Conservation (phyloP, 2,888 invertebrate species). For the Drosophila neonasuta region DNA sequence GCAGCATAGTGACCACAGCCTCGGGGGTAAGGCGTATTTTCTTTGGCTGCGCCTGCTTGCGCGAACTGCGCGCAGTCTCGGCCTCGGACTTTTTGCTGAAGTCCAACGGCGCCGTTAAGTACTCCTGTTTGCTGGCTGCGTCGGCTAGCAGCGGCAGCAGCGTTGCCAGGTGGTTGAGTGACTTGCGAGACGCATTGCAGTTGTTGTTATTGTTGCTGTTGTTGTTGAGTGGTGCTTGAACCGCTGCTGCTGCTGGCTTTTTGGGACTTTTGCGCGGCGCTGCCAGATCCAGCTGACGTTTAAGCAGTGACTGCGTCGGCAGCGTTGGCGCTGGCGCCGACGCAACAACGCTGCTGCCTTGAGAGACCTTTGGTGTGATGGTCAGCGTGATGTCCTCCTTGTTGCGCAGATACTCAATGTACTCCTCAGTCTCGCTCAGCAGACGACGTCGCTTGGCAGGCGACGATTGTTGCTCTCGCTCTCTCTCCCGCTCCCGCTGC, state of each 20-base stretch:
- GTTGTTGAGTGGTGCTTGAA: constrained; percentile 13
- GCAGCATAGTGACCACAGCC: constrained; percentile 76
- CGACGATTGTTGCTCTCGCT: constrained; percentile 45
- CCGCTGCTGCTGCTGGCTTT: constrained; percentile 45
- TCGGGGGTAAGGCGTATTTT: constrained; percentile 81
- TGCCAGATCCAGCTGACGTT: constrained; percentile 73
- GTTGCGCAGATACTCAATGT: constrained; percentile 82
- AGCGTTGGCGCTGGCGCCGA: constrained; percentile 22
- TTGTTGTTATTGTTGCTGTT: constrained; percentile 20
- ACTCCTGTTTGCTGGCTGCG: constrained; percentile 64
- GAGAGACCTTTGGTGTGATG: constrained; percentile 76
- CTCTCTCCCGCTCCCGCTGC: constrained; percentile 34
- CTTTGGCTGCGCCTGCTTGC: constrained; percentile 83
- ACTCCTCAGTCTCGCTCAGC: constrained; percentile 81
- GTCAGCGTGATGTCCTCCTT: constrained; percentile 82
- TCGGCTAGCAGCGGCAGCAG: constrained; percentile 76
- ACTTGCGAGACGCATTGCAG: constrained; percentile 62
- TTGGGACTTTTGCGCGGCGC: constrained; percentile 70
- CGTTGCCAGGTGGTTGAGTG: constrained; percentile 76
- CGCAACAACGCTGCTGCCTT: constrained; percentile 9
- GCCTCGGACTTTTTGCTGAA: constrained; percentile 73
- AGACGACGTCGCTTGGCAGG: constrained; percentile 67
- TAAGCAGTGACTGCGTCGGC: constrained; percentile 59
- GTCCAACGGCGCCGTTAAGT: constrained; percentile 70
- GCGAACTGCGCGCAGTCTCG: constrained; percentile 79